Evolutionary conservation across 2,113 vertebrate genomes (phyloP).

Genomic region (Isurus oxyrinchus): DNA sequence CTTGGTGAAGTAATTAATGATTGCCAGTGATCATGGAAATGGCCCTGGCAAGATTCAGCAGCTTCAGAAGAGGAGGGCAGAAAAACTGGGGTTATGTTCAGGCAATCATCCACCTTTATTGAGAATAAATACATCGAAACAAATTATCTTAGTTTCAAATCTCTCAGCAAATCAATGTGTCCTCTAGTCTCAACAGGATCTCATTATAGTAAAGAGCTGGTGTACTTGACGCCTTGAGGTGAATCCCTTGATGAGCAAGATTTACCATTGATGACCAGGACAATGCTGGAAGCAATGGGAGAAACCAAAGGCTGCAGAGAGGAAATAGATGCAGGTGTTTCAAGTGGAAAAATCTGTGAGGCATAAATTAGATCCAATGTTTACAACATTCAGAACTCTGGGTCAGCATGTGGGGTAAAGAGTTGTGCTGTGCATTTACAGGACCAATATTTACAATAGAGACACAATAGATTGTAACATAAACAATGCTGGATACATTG

Average conservation of each 20-base stretch:
- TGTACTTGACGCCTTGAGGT: neutral
- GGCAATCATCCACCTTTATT: neutral
- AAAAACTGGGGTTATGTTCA: neutral
- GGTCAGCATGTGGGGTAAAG: neutral
- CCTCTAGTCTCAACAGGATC: neutral
- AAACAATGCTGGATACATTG: neutral
- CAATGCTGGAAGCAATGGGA: neutral
- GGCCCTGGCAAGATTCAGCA: neutral
- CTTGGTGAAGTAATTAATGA: neutral
- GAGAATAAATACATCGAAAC: neutral
- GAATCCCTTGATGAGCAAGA: neutral
- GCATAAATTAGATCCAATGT: neutral
- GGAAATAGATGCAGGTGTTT: neutral
- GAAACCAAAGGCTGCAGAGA: neutral
- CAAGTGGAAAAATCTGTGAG: neutral
- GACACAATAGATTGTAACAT: neutral
- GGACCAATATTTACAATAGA: neutral
- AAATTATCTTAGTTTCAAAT: neutral
- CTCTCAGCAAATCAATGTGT: neutral
- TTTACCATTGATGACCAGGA: neutral
- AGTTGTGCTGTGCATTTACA: neutral
- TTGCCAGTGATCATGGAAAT: neutral
- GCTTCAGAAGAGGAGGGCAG: neutral
- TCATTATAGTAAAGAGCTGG: neutral
- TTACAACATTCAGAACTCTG: neutral